Evolutionary conservation across 2,888 invertebrate species (phyloP).

Genomic region (Cryptocheilus praepositus): DNA sequence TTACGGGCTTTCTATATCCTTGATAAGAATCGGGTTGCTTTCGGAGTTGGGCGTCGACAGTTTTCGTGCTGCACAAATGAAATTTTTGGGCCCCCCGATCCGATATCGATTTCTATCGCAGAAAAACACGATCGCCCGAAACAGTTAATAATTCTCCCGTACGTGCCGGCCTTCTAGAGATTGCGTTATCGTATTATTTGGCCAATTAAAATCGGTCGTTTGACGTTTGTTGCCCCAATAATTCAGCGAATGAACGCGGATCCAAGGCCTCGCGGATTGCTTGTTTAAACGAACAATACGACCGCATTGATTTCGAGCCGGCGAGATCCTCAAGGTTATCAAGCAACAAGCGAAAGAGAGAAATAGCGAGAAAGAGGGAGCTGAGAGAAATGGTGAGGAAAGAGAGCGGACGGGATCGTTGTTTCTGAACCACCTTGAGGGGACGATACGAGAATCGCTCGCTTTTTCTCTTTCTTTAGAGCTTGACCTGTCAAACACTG

Average conservation of each 20-base stretch:
- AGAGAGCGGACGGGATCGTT: not conserved
- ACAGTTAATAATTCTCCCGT: too few relatives aligned
- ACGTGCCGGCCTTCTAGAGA: not conserved
- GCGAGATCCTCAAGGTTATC: conserved; percentile 36
- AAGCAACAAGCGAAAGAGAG: conserved; percentile 20
- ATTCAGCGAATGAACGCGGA: conserved; percentile 55
- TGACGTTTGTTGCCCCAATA: conserved; percentile 63
- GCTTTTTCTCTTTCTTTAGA: not conserved
- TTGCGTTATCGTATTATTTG: conserved; percentile 52
- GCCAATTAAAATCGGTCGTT: conserved; percentile 56
- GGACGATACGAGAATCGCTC: not conserved
- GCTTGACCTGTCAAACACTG: too few relatives aligned
- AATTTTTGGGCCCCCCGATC: too few relatives aligned
- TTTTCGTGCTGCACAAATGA: too few relatives aligned
- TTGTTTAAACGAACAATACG: conserved; percentile 50
- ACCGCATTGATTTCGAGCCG: conserved; percentile 48
- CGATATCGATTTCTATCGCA: not conserved
- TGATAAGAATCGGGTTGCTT: too few relatives aligned
- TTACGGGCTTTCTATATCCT: too few relatives aligned
- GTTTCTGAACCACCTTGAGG: too few relatives aligned
- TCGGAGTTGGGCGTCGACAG: too few relatives aligned
- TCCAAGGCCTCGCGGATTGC: conserved; percentile 53
- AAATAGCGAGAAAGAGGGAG: not conserved
- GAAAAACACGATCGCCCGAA: not conserved
- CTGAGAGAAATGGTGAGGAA: too few relatives aligned